These are phyloP conservation scores for Gnatocerus cornutus DNA, from an alignment of 2,888 invertebrate species.

Conservation along the genomic window DNA sequence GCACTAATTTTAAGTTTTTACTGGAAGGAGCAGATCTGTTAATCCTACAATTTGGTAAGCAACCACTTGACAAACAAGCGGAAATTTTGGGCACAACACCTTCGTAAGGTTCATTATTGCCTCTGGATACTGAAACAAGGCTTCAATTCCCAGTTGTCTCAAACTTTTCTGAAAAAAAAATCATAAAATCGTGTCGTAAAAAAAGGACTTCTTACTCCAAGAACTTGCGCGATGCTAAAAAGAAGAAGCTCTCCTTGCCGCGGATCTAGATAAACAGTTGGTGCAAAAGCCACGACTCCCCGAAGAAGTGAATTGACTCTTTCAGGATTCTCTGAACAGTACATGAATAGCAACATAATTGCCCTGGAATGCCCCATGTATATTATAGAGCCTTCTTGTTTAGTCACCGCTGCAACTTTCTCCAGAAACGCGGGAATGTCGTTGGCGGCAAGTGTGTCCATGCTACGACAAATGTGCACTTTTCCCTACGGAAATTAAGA, in stretches of 20 bases:
- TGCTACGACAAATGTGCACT: neutral
- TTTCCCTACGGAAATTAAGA: neutral
- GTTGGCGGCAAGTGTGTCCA: slow-evolving; percentile 6
- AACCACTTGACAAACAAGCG: neutral
- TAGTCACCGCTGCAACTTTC: neutral
- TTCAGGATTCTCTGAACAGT: neutral
- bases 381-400: neutral
- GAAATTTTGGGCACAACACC: neutral
- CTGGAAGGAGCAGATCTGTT: neutral
- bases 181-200: neutral
- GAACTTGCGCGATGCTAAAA: neutral
- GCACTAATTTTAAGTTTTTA: neutral
- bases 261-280: neutral
- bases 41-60: neutral
- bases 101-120: neutral
- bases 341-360: slow-evolving; percentile 5
- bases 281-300: neutral
- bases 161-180: slow-evolving; percentile 9
- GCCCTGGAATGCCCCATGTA: slow-evolving; percentile 13
- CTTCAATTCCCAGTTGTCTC: neutral
- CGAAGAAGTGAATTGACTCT: neutral
- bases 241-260: neutral
- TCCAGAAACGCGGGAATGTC: neutral
- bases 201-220: neutral
- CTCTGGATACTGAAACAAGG: neutral